phyloP scores from a whole-genome alignment of 2,888 invertebrate species.

The Gisinianus flammeolus region DNA sequence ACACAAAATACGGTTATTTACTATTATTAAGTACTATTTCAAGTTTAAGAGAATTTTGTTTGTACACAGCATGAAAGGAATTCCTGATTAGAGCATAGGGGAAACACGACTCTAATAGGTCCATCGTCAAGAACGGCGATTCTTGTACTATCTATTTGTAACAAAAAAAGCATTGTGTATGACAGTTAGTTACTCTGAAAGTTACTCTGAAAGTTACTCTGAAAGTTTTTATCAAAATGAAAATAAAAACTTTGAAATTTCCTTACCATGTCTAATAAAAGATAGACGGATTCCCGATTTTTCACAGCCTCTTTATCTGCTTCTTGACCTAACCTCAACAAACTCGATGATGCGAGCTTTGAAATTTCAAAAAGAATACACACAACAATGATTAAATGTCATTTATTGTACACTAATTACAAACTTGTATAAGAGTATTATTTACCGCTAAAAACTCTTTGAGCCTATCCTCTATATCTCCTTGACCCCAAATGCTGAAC shows the following conservation, averaged over 20 bases:
- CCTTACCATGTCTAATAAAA: constrained; percentile 80
- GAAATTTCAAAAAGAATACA: neutral
- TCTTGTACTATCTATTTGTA: constrained; percentile 85
- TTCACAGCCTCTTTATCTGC: constrained; percentile 91
- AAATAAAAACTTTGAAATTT: constrained; percentile 5
- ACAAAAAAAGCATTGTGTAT: neutral
- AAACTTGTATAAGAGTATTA: constrained; percentile 38
- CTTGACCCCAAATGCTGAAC: constrained; percentile 93
- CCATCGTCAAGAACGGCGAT: constrained; percentile 98
- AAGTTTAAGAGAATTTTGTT: constrained; percentile 65
- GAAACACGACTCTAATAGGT: constrained; percentile 97
- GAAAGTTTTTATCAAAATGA: too few relatives aligned
- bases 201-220: neutral
- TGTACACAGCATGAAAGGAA: constrained; percentile 96
- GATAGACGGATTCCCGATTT: constrained; percentile 95
- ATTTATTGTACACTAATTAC: neutral
- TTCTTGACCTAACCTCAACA: constrained; percentile 92
- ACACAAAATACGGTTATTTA: neutral
- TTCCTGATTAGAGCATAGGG: constrained; percentile 97
- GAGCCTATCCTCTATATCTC: constrained; percentile 96
- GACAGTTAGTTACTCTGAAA: neutral
- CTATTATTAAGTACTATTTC: neutral
- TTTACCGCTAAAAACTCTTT: constrained; percentile 83
- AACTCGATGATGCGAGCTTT: constrained; percentile 89
- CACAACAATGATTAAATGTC: neutral